Evolutionary conservation across 2,113 vertebrate genomes (phyloP), one percentile per base, ranked within the genome.

Genomic region (Brachyistius frenatus): DNA sequence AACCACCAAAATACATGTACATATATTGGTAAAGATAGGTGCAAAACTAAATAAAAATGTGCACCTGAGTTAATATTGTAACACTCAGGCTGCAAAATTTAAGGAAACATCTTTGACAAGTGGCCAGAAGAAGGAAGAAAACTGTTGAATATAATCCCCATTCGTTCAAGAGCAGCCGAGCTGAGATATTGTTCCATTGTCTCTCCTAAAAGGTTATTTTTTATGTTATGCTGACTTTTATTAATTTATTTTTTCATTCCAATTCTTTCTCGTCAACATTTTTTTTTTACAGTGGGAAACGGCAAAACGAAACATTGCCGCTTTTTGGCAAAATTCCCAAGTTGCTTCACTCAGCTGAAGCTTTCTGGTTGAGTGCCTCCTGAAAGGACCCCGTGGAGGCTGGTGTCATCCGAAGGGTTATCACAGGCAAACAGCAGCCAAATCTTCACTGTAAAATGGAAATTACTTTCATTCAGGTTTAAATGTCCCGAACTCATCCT

Each of bases 401-500:
- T 50, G 70, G 72, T 88, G 72, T 70, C 69, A 39, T 61, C 61
- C 53, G 63, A 73, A 76, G 73, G 69, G 84, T 85, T 86, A 84
- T 88, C 83, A 66, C 46, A 57, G 54, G 49, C 66, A 66, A 76
- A 83, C 85, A 86, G 84, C 68, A 80, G 56, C 86, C 56, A 62
- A 79, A 66, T 66, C 68, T 72, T 83, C 32, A 71, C 57, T 60
- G 69, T 52, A 61, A 37, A 74, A 56, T 62, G 30, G 9, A 57
- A 89, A 83, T 33, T 36, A 11, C n/a, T 63, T 80, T 81, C 16
- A 63, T 35, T 50, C 16, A 66, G 10, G 52, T 55, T 73, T 46
- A 70, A 70, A 81, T 33, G 23, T 33, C 9, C 5, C 31, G 33
- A n/a, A 35, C 14, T 11, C 13, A 56, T 52, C 11, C 15, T 1